Evolutionary conservation across 2,797 vertebrate species (phyloP), one percentile per base, ranked within the genome.

Genomic region (Odontamblyopus lacepedii): DNA sequence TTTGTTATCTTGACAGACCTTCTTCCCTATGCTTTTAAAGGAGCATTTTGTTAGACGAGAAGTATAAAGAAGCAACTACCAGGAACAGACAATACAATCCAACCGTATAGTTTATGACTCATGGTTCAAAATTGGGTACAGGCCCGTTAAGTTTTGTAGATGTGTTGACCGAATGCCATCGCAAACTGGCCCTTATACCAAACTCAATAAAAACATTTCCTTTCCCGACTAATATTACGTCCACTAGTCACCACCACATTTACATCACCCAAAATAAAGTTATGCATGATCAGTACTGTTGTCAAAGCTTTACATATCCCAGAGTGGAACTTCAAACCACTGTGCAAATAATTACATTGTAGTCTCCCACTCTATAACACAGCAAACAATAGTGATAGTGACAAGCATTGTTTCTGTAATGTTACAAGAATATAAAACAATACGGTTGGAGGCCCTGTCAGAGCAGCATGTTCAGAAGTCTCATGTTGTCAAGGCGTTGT

Each of bases 271-370:
- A 57, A n/a, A 57, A 57, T 57, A 63, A 38, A 63, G 61, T 38
- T 19, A n/a, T 35, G 61, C 18, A 18, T 35, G 61, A 35, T 63
- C 18, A 35, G 18, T 38, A 38, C 35, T 18, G 29, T 9, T 35
- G 29, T 62, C 11, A 83, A 79, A 67, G 60, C 38, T 73, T 83
- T 78, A 79, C 73, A 77, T 67, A 75, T 83, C 65, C 78, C 73
- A 41, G 69, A 77, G 26, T 63, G 65, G 48, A 61, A 65, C 62
- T 66, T 57, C 62, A 84, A 78, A 57, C 29, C 11, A 69, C 57
- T 74, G 35, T 76, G 69, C 80, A 75, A 73, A 71, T 67, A 69
- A 78, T 68, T 59, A 78, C 74, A 83, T 63, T 63, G 55, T 71
- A 13, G 4, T 64, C 63, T 26, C 18, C 35, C 63, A 44, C 19